These are phyloP conservation scores for Bagarius yarrelli DNA, from an alignment of 2,113 vertebrate genomes.

Conservation along the genomic window DNA sequence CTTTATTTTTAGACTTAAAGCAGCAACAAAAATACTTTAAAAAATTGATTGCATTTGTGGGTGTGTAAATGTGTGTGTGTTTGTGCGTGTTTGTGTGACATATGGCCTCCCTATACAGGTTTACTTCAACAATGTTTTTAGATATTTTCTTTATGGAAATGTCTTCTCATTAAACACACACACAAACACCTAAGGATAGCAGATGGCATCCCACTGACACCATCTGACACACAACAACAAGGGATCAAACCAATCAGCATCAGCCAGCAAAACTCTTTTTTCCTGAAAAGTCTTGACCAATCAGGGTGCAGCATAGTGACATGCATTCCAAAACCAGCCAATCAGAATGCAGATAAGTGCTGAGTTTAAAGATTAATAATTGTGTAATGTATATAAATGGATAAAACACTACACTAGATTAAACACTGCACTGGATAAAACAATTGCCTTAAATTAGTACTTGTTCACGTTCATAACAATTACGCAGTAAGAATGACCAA, in stretches of 20 bases:
- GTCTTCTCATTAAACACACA: not conserved
- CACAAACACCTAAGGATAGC: constrained; percentile 13
- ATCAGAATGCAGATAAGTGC: not conserved
- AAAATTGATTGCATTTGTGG: not conserved
- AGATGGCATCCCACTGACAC: constrained; percentile 21
- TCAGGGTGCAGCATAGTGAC: not conserved
- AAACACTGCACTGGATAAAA: no score
- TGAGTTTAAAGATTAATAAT: no score
- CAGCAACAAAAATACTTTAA: no score
- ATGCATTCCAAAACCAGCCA: not conserved
- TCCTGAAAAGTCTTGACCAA: not conserved
- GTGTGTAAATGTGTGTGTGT: constrained; percentile 10
- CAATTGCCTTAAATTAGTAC: no score
- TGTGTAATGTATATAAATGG: no score
- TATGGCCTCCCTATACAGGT: not conserved
- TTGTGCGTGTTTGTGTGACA: not conserved
- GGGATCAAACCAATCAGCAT: constrained; percentile 5
- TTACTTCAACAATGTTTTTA: not conserved
- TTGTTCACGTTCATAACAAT: no score
- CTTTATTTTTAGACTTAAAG: constrained; percentile 11
- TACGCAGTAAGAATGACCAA: no score
- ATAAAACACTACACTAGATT: no score
- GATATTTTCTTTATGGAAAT: not conserved
- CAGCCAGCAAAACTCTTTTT: not conserved
- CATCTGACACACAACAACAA: constrained; percentile 15